A percentile compares a stretch with the other conserved stretches of the same genome.
Conservation (phyloP, 2,888 invertebrate species). For the Zygogramma bicolorata region DNA sequence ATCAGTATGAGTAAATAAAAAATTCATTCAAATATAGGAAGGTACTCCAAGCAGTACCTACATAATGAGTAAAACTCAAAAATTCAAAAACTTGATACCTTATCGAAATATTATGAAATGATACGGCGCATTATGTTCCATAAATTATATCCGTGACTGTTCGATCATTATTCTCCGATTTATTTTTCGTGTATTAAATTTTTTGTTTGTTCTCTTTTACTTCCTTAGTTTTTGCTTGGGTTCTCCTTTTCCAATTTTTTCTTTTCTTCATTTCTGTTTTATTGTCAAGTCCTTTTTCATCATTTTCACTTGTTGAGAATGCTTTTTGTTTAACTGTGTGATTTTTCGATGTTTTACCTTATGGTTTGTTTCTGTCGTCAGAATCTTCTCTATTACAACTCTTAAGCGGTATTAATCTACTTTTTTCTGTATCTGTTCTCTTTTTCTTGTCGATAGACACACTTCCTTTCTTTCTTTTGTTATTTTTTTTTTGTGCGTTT, state of each 20-base stretch:
- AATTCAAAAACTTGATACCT: background rate
- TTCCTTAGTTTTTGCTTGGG: background rate
- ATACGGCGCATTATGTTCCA: background rate
- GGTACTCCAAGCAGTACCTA: conserved; percentile 2
- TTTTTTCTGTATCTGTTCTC: background rate
- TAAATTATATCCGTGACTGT: background rate
- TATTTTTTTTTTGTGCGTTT: too few relatives aligned
- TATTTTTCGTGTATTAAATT: background rate
- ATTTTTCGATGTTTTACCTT: background rate
- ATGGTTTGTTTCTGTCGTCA: too few relatives aligned
- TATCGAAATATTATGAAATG: background rate
- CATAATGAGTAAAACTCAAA: background rate
- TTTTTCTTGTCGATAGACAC: background rate
- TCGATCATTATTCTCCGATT: background rate
- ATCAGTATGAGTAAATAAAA: background rate
- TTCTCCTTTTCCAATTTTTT: background rate
- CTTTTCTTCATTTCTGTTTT: background rate
- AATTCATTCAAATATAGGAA: conserved; percentile 12
- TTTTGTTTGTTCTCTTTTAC: background rate
- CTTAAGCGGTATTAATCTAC: background rate
- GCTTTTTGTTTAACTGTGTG: background rate
- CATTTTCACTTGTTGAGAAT: background rate
- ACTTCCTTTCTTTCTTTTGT: background rate
- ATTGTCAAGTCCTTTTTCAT: background rate
- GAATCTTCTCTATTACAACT: too few relatives aligned